These are phyloP conservation scores for Scolanthus callimorphus DNA, from an alignment of 92 coral and sea anemone genomes.

Conservation along the genomic window DNA sequence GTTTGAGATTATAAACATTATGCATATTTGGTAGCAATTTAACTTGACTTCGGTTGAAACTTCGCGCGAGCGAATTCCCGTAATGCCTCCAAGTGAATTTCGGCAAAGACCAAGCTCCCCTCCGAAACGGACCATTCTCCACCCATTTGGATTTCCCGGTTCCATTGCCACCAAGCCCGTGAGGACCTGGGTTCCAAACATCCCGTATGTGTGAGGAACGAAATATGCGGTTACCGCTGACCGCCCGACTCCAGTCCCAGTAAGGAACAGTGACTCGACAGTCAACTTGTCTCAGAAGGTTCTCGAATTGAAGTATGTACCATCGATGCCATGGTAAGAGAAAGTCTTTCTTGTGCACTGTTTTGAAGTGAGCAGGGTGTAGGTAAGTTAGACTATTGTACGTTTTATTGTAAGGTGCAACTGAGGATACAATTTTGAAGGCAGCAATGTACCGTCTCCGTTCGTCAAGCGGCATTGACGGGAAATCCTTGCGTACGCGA, in stretches of 20 bases:
- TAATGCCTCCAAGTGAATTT: too few relatives aligned
- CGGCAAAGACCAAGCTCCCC: conserved; percentile 21
- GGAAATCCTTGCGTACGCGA: conserved; percentile 49
- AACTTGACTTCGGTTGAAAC: too few relatives aligned
- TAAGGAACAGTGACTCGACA: conserved; percentile 63
- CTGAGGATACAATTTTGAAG: conserved; percentile 26
- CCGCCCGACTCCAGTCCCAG: conserved; percentile 68
- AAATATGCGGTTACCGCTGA: conserved; percentile 32
- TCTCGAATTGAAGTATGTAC: conserved; percentile 54
- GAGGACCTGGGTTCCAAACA: conserved; percentile 27
- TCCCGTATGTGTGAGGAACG: conserved; percentile 21
- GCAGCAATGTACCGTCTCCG: conserved; percentile 31
- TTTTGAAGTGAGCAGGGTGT: conserved; percentile 2
- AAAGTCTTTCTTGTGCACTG: conserved; percentile 18
- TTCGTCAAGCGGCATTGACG: conserved; percentile 28
- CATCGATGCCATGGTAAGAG: conserved; percentile 81
- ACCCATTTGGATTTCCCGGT: conserved; percentile 27
- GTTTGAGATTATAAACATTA: too few relatives aligned
- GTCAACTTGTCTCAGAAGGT: conserved; percentile 48
- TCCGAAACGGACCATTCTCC: conserved; percentile 42
- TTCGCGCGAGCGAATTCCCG: too few relatives aligned
- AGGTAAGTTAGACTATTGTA: conserved; percentile 4
- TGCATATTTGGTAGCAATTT: too few relatives aligned
- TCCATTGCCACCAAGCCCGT: conserved; percentile 57
- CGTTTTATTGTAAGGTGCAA: conserved; percentile 14